Percentiles rank a stretch among this genome's conserved stretches.
phyloP scores from a whole-genome alignment of 2,113 vertebrate genomes.

The Antechinus flavipes region DNA sequence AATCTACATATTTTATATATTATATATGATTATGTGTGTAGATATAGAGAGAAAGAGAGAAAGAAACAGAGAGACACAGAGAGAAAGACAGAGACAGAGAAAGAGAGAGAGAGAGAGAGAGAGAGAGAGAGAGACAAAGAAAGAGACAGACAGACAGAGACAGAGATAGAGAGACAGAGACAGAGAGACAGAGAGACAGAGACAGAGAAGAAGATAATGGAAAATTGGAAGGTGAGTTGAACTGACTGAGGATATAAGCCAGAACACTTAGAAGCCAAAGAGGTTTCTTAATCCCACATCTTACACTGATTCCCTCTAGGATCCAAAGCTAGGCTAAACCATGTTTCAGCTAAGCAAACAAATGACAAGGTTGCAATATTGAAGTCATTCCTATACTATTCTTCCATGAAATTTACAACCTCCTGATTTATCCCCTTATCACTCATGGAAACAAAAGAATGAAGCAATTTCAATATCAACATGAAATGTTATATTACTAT shows the following conservation, averaged over 20 bases:
- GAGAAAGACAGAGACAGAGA: not conserved
- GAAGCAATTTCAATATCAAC: constrained; percentile 11
- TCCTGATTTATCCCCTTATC: not conserved
- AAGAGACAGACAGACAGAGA: not conserved
- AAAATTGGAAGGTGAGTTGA: not conserved
- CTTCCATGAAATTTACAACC: not conserved
- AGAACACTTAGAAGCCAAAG: rapidly evolving
- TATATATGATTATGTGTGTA: too few relatives aligned
- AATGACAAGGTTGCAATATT: rapidly evolving
- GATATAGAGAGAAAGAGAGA: not conserved
- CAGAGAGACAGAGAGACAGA: too few relatives aligned
- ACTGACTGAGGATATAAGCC: not conserved
- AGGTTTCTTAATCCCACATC: rapidly evolving
- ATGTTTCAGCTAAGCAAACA: rapidly evolving
- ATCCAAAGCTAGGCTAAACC: not conserved
- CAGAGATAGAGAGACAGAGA: not conserved
- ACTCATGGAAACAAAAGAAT: constrained; percentile 30
- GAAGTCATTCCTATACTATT: not conserved
- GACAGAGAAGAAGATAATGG: not conserved
- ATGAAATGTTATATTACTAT: constrained; percentile 28
- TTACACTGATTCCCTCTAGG: not conserved
- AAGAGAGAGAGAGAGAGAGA: not conserved
- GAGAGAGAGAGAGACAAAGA: not conserved
- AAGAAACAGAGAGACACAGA: not conserved
- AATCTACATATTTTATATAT: not conserved